phyloP scores from a whole-genome alignment of 2,797 vertebrate species.

The Hafferia zeledoni region DNA sequence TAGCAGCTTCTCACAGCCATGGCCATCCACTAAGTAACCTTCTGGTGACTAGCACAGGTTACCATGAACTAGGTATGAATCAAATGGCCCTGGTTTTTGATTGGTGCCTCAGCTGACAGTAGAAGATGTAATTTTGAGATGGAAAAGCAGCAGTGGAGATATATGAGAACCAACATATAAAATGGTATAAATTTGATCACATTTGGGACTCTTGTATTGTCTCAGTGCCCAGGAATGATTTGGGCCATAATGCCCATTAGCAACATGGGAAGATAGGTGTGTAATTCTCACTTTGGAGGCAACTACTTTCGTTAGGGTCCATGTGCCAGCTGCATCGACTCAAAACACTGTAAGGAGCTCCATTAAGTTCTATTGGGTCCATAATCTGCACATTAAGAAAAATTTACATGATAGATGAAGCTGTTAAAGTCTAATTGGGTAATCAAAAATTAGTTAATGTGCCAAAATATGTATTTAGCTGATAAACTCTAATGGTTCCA shows the following conservation, averaged over 20 bases:
- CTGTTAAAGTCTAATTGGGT: conserved; percentile 70
- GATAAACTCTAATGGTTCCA: conserved; percentile 71
- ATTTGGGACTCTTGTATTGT: not conserved
- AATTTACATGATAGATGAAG: conserved; percentile 70
- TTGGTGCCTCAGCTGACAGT: not conserved
- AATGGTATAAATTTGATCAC: not conserved
- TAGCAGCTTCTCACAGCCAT: not conserved
- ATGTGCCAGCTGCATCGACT: conserved; percentile 54
- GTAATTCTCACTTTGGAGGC: not conserved
- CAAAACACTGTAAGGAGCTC: conserved; percentile 66
- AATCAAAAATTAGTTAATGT: conserved; percentile 74
- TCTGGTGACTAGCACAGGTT: not conserved
- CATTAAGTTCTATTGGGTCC: conserved; percentile 71
- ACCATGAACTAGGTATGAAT: not conserved
- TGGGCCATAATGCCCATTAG: not conserved
- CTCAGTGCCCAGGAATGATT: not conserved
- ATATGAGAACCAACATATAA: not conserved
- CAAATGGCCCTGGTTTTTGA: fast-evolving
- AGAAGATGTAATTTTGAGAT: not conserved
- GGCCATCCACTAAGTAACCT: not conserved
- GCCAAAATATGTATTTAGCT: conserved; percentile 73
- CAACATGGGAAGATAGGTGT: not conserved
- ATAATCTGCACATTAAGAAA: conserved; percentile 69
- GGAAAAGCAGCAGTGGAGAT: not conserved
- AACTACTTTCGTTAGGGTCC: conserved; percentile 22